phyloP scores from a whole-genome alignment of 2,888 invertebrate species.

The Habroteleia sp. region DNA sequence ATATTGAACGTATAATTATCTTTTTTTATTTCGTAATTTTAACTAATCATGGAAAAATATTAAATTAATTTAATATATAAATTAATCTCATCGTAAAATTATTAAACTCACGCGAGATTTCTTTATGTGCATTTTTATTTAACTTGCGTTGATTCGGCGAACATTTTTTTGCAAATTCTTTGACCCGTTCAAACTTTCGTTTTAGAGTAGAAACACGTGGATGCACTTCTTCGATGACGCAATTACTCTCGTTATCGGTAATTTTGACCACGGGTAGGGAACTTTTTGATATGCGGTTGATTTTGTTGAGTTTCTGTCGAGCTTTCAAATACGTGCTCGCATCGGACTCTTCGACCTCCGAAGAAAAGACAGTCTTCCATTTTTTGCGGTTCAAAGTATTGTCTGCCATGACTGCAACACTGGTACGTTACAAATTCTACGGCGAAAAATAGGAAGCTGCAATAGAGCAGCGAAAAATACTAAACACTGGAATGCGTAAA shows the following conservation, averaged over 20 bases:
- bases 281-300: constrained; percentile 37
- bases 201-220: constrained; percentile 20
- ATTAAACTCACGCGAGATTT: constrained; percentile 5
- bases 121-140: not conserved
- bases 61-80: too few relatives aligned
- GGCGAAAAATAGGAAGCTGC: too few relatives aligned
- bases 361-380: constrained; percentile 37
- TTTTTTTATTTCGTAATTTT: too few relatives aligned
- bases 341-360: constrained; percentile 29
- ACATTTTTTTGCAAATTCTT: constrained; percentile 1
- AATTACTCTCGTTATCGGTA: constrained; percentile 1
- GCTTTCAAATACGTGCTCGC: constrained; percentile 15
- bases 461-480: too few relatives aligned
- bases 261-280: constrained; percentile 14
- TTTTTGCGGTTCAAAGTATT: not conserved
- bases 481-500: not conserved
- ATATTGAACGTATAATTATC: too few relatives aligned
- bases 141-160: constrained; percentile 12
- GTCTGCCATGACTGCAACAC: not conserved
- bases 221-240: constrained; percentile 27
- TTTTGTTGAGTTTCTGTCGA: constrained; percentile 33
- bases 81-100: too few relatives aligned
- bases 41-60: too few relatives aligned
- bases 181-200: constrained; percentile 21
- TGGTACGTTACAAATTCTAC: too few relatives aligned